phyloP scores from a whole-genome alignment of 1,140 invertebrate genomes.

The Episyrphus balteatus region DNA sequence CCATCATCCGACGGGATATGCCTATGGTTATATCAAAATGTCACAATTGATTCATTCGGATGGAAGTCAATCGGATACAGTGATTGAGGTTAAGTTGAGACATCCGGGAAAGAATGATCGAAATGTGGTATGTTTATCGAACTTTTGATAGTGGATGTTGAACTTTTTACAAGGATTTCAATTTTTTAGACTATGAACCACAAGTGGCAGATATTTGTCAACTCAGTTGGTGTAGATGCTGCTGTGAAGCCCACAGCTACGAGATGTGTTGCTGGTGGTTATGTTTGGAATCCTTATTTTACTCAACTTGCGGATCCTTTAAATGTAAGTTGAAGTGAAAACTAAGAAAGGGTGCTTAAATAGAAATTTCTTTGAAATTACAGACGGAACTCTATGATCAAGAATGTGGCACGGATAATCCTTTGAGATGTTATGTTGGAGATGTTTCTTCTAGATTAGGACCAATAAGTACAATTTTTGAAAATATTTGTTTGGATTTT shows the following conservation, averaged over 20 bases:
- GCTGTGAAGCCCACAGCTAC: slow-evolving; percentile 65
- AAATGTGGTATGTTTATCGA: slow-evolving; percentile 48
- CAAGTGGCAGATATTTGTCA: slow-evolving; percentile 87
- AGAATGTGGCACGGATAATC: slow-evolving; percentile 79
- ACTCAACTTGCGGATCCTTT: slow-evolving; percentile 79
- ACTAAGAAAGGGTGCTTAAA: not conserved
- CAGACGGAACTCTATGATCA: slow-evolving; percentile 72
- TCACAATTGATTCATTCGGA: slow-evolving; percentile 79
- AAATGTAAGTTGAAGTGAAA: slow-evolving; percentile 51
- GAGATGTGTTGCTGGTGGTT: slow-evolving; percentile 80
- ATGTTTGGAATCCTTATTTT: slow-evolving; percentile 87
- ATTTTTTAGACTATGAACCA: slow-evolving; percentile 62
- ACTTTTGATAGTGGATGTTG: not conserved
- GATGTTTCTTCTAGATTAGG: slow-evolving; percentile 78
- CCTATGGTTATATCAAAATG: slow-evolving; percentile 79
- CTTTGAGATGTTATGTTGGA: slow-evolving; percentile 84
- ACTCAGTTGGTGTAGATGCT: slow-evolving; percentile 86
- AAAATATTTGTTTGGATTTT: not conserved
- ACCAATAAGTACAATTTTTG: slow-evolving; percentile 39
- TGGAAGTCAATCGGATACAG: slow-evolving; percentile 76
- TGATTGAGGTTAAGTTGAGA: slow-evolving; percentile 75
- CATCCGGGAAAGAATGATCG: slow-evolving; percentile 73
- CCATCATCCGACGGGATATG: slow-evolving; percentile 76
- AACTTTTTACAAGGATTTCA: not conserved
- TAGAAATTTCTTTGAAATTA: slow-evolving; percentile 4